Evolutionary conservation across 1,140 invertebrate genomes (phyloP).

Genomic region (Pollicipes pollicipes): DNA sequence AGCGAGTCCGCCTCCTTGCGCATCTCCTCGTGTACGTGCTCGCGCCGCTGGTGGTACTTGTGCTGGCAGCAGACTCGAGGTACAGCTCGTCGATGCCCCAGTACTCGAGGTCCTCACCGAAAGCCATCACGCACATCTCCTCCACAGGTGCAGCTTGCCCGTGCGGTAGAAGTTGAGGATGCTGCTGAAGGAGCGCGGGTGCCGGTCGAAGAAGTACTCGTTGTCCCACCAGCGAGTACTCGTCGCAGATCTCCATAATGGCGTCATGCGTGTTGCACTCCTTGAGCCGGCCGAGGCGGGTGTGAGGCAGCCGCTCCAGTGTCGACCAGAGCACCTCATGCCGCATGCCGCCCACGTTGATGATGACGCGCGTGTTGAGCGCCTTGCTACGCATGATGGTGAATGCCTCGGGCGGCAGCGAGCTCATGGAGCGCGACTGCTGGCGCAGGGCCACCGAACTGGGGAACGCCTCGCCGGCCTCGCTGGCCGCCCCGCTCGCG

Average conservation of each 20-base stretch:
- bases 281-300: slow-evolving; percentile 70
- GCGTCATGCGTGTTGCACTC: slow-evolving; percentile 91
- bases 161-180: slow-evolving; percentile 96
- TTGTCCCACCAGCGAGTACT: slow-evolving; percentile 90
- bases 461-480: background rate
- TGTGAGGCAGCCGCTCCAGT: slow-evolving; percentile 84
- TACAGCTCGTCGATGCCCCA: slow-evolving; percentile 97
- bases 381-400: slow-evolving; percentile 86
- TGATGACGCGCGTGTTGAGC: slow-evolving; percentile 68
- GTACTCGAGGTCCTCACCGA: slow-evolving; percentile 93
- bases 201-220: slow-evolving; percentile 97
- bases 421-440: background rate
- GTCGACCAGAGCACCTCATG: slow-evolving; percentile 95
- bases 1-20: slow-evolving; percentile 91
- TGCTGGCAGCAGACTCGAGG: slow-evolving; percentile 96
- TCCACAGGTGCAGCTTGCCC: slow-evolving; percentile 94
- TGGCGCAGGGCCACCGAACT: background rate
- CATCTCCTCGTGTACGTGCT: slow-evolving; percentile 97
- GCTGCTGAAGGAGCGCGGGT: slow-evolving; percentile 92
- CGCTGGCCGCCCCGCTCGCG: background rate
- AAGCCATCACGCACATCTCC: slow-evolving; percentile 96
- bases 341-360: slow-evolving; percentile 91
- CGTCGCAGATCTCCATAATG: slow-evolving; percentile 89
- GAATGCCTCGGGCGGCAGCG: slow-evolving; percentile 65
- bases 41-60: slow-evolving; percentile 94